Evolutionary conservation across 2,888 invertebrate species (phyloP).

Genomic region (Chrysolina oricalcia): DNA sequence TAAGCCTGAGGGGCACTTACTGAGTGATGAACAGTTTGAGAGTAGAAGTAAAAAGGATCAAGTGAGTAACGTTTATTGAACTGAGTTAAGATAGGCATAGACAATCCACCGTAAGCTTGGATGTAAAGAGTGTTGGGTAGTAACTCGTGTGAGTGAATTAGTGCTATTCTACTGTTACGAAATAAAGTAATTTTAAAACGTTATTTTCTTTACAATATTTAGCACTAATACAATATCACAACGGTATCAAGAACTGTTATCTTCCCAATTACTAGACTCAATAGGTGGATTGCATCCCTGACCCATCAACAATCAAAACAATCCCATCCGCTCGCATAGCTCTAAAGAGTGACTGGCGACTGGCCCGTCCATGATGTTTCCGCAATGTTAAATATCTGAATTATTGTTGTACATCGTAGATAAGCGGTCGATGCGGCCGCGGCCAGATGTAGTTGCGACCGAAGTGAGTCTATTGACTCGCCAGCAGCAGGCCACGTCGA

Average conservation of each 20-base stretch:
- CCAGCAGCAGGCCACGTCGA: conserved; percentile 48
- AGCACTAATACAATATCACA: too few relatives aligned
- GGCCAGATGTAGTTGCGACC: conserved; percentile 47
- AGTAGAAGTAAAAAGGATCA: too few relatives aligned
- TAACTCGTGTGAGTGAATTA: too few relatives aligned
- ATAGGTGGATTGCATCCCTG: background rate
- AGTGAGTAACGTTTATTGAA: too few relatives aligned
- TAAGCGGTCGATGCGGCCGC: conserved; percentile 52
- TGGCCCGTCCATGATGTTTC: conserved; percentile 36
- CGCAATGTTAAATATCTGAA: conserved; percentile 54
- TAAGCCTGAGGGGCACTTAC: too few relatives aligned
- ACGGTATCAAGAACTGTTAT: too few relatives aligned
- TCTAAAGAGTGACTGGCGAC: background rate
- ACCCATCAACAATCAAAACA: background rate
- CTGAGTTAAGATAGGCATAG: too few relatives aligned
- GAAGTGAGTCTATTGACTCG: conserved; percentile 49
- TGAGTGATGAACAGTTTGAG: too few relatives aligned
- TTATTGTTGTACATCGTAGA: conserved; percentile 53
- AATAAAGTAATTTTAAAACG: background rate
- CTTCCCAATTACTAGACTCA: background rate
- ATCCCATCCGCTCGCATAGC: background rate
- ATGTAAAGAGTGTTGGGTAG: too few relatives aligned
- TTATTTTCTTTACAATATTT: too few relatives aligned
- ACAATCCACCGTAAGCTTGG: too few relatives aligned
- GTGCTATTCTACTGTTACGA: too few relatives aligned